Conservation (phyloP, 2,888 invertebrate genomes). For the Agrotis exclamationis region DNA sequence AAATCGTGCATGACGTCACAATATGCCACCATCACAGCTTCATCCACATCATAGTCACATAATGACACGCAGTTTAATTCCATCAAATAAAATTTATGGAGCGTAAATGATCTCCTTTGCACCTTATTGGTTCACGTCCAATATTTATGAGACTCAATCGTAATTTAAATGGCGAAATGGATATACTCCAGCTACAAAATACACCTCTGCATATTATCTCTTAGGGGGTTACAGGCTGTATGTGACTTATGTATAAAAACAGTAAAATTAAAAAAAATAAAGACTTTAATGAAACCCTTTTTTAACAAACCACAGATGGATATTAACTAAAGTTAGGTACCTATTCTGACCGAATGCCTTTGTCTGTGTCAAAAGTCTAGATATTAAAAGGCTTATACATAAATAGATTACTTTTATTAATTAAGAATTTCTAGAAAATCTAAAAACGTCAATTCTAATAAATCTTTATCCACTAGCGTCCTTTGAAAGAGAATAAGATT, state of each 20-base stretch:
- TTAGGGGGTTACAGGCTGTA: not conserved
- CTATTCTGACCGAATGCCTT: conserved; percentile 16
- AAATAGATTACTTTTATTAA: conserved; percentile 50
- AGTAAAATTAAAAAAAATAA: no score
- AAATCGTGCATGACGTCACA: no score
- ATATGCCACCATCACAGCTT: no score
- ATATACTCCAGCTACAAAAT: no score
- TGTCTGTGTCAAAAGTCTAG: conserved; percentile 21
- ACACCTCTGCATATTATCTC: not conserved
- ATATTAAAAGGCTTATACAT: conserved; percentile 28
- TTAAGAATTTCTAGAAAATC: conserved; percentile 45
- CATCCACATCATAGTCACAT: no score
- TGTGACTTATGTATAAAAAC: no score
- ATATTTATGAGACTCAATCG: not conserved
- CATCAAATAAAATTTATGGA: no score
- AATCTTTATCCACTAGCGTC: conserved; percentile 43
- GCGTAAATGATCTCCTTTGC: no score
- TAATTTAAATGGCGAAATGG: not conserved
- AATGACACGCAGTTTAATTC: no score
- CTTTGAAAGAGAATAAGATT: conserved; percentile 47
- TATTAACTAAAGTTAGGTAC: no score
- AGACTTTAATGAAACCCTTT: no score
- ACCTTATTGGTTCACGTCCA: not conserved
- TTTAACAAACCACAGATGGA: no score
- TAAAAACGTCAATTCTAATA: conserved; percentile 38